Conservation (phyloP, 2,888 invertebrate species). For the Lasioglossum lativentre region DNA sequence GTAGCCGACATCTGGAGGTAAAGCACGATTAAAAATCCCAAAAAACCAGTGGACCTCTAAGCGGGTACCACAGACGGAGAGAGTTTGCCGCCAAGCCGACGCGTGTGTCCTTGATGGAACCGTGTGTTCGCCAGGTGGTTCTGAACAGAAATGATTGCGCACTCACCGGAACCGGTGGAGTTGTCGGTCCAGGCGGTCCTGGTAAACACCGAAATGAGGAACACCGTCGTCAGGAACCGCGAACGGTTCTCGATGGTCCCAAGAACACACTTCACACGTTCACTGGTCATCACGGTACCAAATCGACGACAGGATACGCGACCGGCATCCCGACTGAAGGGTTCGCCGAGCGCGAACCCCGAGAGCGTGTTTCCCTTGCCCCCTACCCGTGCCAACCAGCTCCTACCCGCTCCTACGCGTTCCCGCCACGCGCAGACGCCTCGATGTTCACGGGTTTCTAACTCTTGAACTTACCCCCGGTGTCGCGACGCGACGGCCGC, state of each 20-base stretch:
- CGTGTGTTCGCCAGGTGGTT: neutral
- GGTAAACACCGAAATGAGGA: slow-evolving; percentile 64
- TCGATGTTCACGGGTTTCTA: slow-evolving; percentile 36
- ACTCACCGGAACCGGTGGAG: slow-evolving; percentile 65
- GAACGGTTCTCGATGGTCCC: slow-evolving; percentile 59
- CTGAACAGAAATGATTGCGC: slow-evolving; percentile 8
- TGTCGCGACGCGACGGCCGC: neutral
- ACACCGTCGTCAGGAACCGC: slow-evolving; percentile 60
- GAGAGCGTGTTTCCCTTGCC: slow-evolving; percentile 62
- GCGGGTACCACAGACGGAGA: neutral
- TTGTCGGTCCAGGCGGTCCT: slow-evolving; percentile 69
- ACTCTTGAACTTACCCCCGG: slow-evolving; percentile 58
- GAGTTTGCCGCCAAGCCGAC: slow-evolving; percentile 22
- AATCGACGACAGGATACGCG: slow-evolving; percentile 80
- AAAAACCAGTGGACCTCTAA: neutral
- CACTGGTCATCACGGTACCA: slow-evolving; percentile 80
- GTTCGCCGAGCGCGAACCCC: slow-evolving; percentile 52
- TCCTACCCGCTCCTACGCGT: slow-evolving; percentile 20
- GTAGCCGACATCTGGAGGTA: neutral
- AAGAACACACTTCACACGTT: slow-evolving; percentile 68
- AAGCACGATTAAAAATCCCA: neutral
- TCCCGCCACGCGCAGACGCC: slow-evolving; percentile 68
- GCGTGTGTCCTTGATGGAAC: neutral
- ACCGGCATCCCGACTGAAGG: slow-evolving; percentile 84
- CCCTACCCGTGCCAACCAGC: slow-evolving; percentile 2